These are phyloP conservation scores for Erpobdella octoculata DNA, from an alignment of 2,888 invertebrate genomes.

Conservation along the genomic window DNA sequence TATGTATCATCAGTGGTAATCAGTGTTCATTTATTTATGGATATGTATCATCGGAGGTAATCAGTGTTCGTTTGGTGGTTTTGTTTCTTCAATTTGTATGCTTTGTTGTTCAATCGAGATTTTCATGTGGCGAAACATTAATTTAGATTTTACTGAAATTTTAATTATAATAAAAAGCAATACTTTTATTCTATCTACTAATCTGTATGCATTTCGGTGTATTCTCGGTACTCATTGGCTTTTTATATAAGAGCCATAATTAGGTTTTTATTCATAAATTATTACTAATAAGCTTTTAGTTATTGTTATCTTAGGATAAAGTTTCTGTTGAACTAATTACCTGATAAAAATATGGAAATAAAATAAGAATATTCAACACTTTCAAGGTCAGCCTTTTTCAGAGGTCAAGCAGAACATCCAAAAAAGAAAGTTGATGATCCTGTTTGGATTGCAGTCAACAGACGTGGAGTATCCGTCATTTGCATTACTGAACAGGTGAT, in stretches of 20 bases:
- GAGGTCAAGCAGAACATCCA: conserved; percentile 87
- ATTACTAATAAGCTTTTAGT: background rate
- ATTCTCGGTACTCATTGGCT: too few species aligned
- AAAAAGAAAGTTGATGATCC: conserved; percentile 66
- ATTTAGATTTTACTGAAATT: too few species aligned
- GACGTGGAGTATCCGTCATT: conserved; percentile 46
- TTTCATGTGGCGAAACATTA: too few species aligned
- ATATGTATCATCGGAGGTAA: conserved; percentile 37
- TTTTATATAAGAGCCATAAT: too few species aligned
- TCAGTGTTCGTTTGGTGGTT: too few species aligned
- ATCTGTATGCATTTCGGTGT: too few species aligned
- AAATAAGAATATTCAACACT: background rate
- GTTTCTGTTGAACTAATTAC: background rate
- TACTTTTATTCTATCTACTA: too few species aligned
- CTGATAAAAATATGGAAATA: background rate
- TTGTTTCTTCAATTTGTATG: too few species aligned
- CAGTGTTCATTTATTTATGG: conserved; percentile 39
- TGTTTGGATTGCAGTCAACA: conserved; percentile 56
- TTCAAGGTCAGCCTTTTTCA: conserved; percentile 80
- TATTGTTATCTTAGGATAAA: background rate
- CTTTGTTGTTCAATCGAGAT: too few species aligned
- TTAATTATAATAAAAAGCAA: too few species aligned
- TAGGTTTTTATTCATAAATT: too few species aligned
- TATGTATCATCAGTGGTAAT: background rate
- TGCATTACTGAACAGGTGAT: conserved; percentile 46